A percentile compares a stretch with the other conserved stretches of the same genome.
Evolutionary conservation across 2,888 invertebrate genomes (phyloP).

Genomic region (Drosophila parthenogenetica): DNA sequence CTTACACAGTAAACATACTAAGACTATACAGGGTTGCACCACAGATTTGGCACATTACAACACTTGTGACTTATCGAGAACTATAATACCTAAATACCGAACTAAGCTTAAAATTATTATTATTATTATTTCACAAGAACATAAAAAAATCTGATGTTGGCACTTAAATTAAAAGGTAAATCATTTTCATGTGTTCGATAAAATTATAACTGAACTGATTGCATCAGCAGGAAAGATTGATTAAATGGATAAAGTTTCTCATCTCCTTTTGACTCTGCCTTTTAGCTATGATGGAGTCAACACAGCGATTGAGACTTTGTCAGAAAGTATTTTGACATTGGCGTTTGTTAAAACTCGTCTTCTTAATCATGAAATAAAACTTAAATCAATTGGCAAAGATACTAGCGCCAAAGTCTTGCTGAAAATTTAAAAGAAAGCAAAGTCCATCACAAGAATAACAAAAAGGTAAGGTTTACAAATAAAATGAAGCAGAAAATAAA

Average conservation of each 20-base stretch:
- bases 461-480: too few species aligned
- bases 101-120: too few species aligned
- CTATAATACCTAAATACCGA: too few species aligned
- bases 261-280: slow-evolving; percentile 27
- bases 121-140: too few species aligned
- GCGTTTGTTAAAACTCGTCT: slow-evolving; percentile 34
- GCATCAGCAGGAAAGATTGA: slow-evolving; percentile 21
- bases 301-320: slow-evolving; percentile 27
- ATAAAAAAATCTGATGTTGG: too few species aligned
- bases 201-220: too few species aligned
- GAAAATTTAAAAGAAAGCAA: background rate
- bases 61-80: too few species aligned
- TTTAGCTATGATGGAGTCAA: slow-evolving; percentile 28
- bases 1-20: too few species aligned
- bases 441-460: too few species aligned
- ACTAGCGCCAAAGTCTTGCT: slow-evolving; percentile 33
- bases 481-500: too few species aligned
- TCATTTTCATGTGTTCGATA: slow-evolving; percentile 5
- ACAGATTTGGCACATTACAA: too few species aligned
- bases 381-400: slow-evolving; percentile 20
- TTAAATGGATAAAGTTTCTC: background rate
- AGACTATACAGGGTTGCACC: too few species aligned
- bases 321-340: slow-evolving; percentile 14
- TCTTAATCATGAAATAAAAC: slow-evolving; percentile 33
- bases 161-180: background rate